Evolutionary conservation across 23 tunicate species (phyloP), one percentile per base, ranked within the genome.

Genomic region (Styela clava): DNA sequence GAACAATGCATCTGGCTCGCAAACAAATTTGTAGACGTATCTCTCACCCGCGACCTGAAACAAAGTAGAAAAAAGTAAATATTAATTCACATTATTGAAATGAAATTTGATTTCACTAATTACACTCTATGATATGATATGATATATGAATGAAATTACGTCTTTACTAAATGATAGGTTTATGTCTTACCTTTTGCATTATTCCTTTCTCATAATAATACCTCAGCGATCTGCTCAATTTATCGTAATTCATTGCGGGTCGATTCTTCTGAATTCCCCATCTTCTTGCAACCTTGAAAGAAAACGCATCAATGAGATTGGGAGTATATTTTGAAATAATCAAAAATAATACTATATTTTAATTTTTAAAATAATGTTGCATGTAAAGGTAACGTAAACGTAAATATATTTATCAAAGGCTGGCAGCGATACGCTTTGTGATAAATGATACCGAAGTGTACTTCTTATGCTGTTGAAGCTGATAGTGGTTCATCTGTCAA

Each of bases 171-270:
- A n/a, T n/a, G n/a, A n/a, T n/a, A n/a, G n/a, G n/a, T n/a, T n/a
- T n/a, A n/a, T n/a, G n/a, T n/a, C n/a, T 24, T 51, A 94, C 95
- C 88, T 96, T 96, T 73, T 91, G 88, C 86, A 96, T 86, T 56
- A 96, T 96, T 51, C 97, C 97, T 70, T 96, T 96, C 78, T 96
- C 95, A 81, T 96, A 96, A 63, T 96, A 96, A 64, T 96, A 94
- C 3, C 99, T 83, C 31, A 96, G 79, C 12, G 97, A 93, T 16
- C 99, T 84, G 34, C 95, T 88, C 30, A 96, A 86, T 36, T 96
- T 96, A 79, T 96, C 99, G 83, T 96, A 96, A 68, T 93, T 96
- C 99, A 96, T 96, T 1, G 97, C 97, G 1, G 99, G 99, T 3
- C 99, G 68, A 79, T 96, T 96, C 63, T 96, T 96, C 36, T 89